Conservation (phyloP, 2,113 vertebrate species). For the Tauraco erythrolophus region DNA sequence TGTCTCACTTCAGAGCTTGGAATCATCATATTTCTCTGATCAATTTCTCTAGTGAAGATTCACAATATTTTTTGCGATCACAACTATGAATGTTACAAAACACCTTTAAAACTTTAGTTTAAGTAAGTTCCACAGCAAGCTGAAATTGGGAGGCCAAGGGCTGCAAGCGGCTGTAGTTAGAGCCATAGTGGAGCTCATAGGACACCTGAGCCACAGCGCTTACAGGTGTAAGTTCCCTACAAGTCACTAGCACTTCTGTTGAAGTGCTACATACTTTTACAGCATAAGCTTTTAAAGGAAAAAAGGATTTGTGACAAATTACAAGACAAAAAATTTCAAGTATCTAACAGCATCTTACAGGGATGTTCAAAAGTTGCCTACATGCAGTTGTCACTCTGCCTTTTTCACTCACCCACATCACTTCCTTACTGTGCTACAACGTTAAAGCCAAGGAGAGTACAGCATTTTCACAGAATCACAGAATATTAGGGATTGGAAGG, state of each 20-base stretch:
- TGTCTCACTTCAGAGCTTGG: not conserved
- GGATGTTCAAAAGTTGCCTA: not conserved
- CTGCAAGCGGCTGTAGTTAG: not conserved
- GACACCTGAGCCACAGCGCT: not conserved
- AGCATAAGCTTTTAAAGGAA: not conserved
- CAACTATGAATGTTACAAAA: not conserved
- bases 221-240: not conserved
- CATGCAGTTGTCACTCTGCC: not conserved
- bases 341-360: not conserved
- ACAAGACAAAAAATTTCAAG: not conserved
- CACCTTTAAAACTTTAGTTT: not conserved
- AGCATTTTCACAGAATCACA: too few relatives aligned
- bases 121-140: not conserved
- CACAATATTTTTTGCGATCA: not conserved
- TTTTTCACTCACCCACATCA: not conserved
- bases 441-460: not conserved
- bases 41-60: not conserved
- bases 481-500: too few relatives aligned
- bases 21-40: not conserved
- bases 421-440: not conserved
- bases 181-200: not conserved
- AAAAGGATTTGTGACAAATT: not conserved
- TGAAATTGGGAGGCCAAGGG: not conserved
- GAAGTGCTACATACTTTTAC: not conserved
- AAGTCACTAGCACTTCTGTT: not conserved